Conservation (phyloP, 2,797 vertebrate genomes). For the Otolemur crassicaudatus region DNA sequence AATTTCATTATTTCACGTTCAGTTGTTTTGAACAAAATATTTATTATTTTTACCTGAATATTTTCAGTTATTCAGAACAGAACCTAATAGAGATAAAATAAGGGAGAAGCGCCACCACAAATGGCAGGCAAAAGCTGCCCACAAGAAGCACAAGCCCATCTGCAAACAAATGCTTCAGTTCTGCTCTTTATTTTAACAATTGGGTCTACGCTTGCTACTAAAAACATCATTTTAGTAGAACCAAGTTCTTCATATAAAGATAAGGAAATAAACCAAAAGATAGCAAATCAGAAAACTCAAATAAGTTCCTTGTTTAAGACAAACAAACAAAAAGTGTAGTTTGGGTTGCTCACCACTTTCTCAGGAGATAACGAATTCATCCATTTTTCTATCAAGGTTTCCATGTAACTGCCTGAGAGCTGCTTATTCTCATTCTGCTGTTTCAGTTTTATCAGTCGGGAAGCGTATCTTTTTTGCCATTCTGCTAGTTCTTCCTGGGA, state of each 20-base stretch:
- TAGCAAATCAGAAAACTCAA: slow-evolving; percentile 51
- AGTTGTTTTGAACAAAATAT: neutral
- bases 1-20: neutral
- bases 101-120: slow-evolving; percentile 3
- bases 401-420: slow-evolving; percentile 98
- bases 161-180: neutral
- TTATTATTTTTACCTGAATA: neutral
- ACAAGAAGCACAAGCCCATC: neutral
- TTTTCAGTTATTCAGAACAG: slow-evolving; percentile 6
- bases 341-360: slow-evolving; percentile 94
- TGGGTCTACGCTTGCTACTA: slow-evolving; percentile 23
- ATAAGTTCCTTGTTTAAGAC: slow-evolving; percentile 60
- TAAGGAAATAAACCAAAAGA: slow-evolving; percentile 39
- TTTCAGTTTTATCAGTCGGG: slow-evolving; percentile 96
- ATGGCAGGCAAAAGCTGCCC: neutral
- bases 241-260: slow-evolving; percentile 22
- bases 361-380: slow-evolving; percentile 99
- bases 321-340: neutral
- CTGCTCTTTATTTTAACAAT: slow-evolving; percentile 55
- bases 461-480: slow-evolving; percentile 99
- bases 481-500: slow-evolving; percentile 98
- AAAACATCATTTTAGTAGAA: slow-evolving; percentile 54
- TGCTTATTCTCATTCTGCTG: slow-evolving; percentile 98
- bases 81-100: slow-evolving; percentile 26
- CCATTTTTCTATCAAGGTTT: slow-evolving; percentile 99